Percentiles rank a stretch among this genome's conserved stretches.
phyloP scores from a whole-genome alignment of 2,113 vertebrate species.

The Daphoenositta chrysoptera region DNA sequence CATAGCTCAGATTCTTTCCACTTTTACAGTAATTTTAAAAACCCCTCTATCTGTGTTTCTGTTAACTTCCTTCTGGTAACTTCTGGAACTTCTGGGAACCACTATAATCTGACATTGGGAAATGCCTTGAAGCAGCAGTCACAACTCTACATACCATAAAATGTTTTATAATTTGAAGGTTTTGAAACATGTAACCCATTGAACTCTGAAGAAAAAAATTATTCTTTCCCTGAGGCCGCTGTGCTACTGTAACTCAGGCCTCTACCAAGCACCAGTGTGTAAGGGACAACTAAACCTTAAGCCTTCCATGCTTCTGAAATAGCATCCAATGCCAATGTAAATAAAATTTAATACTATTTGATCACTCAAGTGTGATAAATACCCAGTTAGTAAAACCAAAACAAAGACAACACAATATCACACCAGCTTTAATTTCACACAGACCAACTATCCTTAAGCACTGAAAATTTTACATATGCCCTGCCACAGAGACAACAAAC shows the following conservation, averaged over 20 bases:
- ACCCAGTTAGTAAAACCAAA: background rate
- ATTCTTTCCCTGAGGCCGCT: background rate
- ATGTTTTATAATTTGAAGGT: background rate
- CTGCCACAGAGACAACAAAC: conserved; percentile 25
- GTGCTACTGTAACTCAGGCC: background rate
- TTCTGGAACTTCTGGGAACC: background rate
- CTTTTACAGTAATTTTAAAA: background rate
- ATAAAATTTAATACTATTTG: background rate
- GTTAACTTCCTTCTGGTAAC: background rate
- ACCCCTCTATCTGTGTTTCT: background rate
- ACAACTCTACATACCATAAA: background rate
- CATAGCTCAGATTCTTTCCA: background rate
- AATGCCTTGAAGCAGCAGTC: background rate
- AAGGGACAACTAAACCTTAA: background rate
- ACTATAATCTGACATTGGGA: background rate
- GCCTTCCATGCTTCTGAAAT: background rate
- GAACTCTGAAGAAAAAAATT: background rate
- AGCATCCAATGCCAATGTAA: background rate
- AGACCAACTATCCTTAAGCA: background rate
- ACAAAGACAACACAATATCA: background rate
- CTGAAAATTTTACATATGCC: background rate
- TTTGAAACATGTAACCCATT: background rate
- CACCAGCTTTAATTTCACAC: background rate
- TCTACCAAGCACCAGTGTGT: background rate
- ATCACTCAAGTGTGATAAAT: background rate